Conservation (phyloP, 2,113 vertebrate species). For the Crotalus horridus region DNA sequence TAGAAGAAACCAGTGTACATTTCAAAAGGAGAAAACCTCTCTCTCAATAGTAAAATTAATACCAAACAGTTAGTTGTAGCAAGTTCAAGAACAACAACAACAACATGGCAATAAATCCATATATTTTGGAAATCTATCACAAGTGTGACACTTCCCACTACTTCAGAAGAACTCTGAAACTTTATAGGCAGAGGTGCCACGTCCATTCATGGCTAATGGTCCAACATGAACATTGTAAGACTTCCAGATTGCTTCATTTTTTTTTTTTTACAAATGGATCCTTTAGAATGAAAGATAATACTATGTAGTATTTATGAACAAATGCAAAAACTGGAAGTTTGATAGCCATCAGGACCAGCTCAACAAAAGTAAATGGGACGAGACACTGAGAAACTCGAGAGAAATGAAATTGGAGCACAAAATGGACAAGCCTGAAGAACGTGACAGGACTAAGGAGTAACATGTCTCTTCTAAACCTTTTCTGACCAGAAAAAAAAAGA, state of each 20-base stretch:
- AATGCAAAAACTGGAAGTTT: not conserved
- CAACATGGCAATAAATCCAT: too few species aligned
- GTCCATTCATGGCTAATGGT: not conserved
- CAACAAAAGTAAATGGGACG: not conserved
- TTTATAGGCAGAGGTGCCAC: too few species aligned
- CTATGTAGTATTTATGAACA: not conserved
- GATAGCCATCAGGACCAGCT: not conserved
- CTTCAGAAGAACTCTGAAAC: not conserved
- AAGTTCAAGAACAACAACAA: not conserved
- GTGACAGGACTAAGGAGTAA: not conserved
- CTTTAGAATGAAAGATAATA: not conserved
- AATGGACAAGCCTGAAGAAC: not conserved
- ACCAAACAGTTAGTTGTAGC: not conserved
- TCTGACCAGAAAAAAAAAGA: not conserved
- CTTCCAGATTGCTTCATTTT: too few species aligned
- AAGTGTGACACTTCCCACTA: not conserved
- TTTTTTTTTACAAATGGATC: not conserved
- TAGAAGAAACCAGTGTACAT: not conserved
- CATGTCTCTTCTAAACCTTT: not conserved
- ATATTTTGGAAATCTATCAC: not conserved
- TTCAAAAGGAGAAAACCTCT: not conserved
- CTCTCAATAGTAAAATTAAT: not conserved
- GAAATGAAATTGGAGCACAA: not conserved
- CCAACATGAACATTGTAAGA: not conserved
- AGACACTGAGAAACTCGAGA: not conserved